Evolutionary conservation across 2,888 invertebrate species (phyloP), one percentile per base, ranked within the genome.

Genomic region (Margaritifera margaritifera): DNA sequence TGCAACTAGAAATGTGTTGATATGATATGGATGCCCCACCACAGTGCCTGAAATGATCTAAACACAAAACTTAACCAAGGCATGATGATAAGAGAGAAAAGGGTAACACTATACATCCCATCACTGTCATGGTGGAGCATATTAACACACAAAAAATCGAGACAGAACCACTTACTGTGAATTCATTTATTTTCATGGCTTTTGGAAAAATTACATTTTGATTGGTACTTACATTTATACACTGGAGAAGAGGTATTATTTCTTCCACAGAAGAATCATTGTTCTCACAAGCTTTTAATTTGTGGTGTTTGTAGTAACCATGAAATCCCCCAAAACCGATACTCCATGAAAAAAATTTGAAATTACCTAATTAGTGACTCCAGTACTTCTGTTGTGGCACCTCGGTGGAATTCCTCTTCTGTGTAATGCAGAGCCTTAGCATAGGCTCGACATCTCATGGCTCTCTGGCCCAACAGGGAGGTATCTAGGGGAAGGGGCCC

Each of bases 401-500:
- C 83, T 62, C 82, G 72, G 80, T 95, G 94, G 87, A 98, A 99
- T 89, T 98, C 98, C 87, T 97, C 97, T 90, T 99, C 98, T 91
- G 94, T 95, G 88, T 95, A 96, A 84, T 95, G 94, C 27, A 95
- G 88, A 0, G 95, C 95, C 89, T 95, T 95, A 19, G 95, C 95
- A 86, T 94, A 95, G 0, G 93, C 89, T 75, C 98, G 93, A 88
- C 98, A 98, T 71, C 96, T 94, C 94, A 99, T 97, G 0, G 99
- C 99, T 64, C 96, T 92, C 80, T 97, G 95, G 0, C 98, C 98
- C 0, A 99, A 91, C 63, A 97, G 90, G 71, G 95, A 94, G 0
- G 95, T 93, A 71, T 96, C 94, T 71, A 99, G 92, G 0, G 98
- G 98, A 74, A 99, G 90, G 0, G 98, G 95, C 31, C 98, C 98